Conservation (phyloP, 2,797 vertebrate genomes). For the Acipenser transmontanus region DNA sequence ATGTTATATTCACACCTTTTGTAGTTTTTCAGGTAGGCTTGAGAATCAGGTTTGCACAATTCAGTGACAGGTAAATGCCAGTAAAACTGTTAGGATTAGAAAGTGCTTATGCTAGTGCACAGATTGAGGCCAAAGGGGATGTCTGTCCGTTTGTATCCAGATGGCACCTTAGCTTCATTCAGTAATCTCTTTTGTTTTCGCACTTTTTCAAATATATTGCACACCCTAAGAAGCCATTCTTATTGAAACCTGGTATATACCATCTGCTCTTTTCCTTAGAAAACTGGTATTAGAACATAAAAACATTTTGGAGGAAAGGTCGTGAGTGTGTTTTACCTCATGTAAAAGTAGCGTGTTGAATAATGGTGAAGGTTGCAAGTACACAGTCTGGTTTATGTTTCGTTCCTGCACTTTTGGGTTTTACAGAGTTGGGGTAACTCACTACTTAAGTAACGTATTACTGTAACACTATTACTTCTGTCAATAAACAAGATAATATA, state of each 20-base stretch:
- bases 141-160: slow-evolving; percentile 1
- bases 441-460: too few relatives aligned
- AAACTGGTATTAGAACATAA: too few relatives aligned
- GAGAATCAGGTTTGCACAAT: slow-evolving; percentile 3
- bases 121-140: slow-evolving; percentile 12
- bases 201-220: neutral
- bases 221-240: neutral
- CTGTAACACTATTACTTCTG: too few relatives aligned
- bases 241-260: neutral
- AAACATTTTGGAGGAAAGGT: too few relatives aligned
- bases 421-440: too few relatives aligned
- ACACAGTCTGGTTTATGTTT: too few relatives aligned
- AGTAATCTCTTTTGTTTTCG: slow-evolving; percentile 1
- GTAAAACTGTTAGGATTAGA: slow-evolving; percentile 7
- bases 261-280: neutral
- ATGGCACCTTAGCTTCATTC: slow-evolving; percentile 2
- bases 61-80: slow-evolving; percentile 7
- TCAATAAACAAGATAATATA: too few relatives aligned
- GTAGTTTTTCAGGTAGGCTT: neutral
- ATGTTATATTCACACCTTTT: too few relatives aligned
- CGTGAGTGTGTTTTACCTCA: too few relatives aligned
- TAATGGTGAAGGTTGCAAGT: too few relatives aligned
- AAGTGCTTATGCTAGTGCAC: slow-evolving; percentile 1
- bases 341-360: too few relatives aligned
- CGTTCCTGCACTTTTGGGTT: too few relatives aligned